Base-by-base conservation (phyloP, 2,113 vertebrate genomes). In the Cryptomyrus ogoouensis region DNA sequence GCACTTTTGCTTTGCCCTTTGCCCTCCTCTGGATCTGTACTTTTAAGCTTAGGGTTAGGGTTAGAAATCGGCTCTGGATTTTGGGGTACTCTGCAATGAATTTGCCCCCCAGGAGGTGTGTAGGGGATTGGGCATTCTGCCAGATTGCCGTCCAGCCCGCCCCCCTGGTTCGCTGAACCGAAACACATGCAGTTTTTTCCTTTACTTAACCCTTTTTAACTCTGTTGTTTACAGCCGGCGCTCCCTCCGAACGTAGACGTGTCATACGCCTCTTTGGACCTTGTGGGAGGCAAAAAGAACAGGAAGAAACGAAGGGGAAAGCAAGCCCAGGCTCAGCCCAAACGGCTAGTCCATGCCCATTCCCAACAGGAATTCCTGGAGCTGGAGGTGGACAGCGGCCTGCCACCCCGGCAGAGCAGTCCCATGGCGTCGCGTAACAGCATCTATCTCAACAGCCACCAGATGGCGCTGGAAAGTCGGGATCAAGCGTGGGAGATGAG, bases 381-480 rank as follows among this genome's bases (percentile, higher is more conserved):
- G 31, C 85, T 92, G 83, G 94, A 94, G 31, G 5, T 56, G 88
- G 94, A 95, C 0, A 83, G 91, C 15, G 88, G 91, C 9, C 93
- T 96, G 49, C 95, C 95, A 0, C 52, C 93, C 31, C 93, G 91
- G 19, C 92, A 92, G 91, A 93, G 91, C 91, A 93, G 93, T 92
- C 92, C 93, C 83, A 93, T 94, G 93, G 90, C 93, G 19, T 96
- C 95, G 0, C 94, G 95, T 84, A 94, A 93, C 85, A 95, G 94
- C 91, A 95, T 96, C 93, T 96, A 96, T 92, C 94, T 96, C 91
- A 96, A 96, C 93, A 95, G 95, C 74, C 95, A 95, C 46, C 95
- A 96, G 93, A 93, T 96, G 50, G 94, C 93, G 19, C 91, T 93
- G 44, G 94, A 95, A 92, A 84, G 93, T 0, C 94, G 94, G 58